A percentile compares a stretch with the other conserved stretches of the same genome.
phyloP scores from a whole-genome alignment of 2,113 vertebrate species.

The Psophia crepitans region DNA sequence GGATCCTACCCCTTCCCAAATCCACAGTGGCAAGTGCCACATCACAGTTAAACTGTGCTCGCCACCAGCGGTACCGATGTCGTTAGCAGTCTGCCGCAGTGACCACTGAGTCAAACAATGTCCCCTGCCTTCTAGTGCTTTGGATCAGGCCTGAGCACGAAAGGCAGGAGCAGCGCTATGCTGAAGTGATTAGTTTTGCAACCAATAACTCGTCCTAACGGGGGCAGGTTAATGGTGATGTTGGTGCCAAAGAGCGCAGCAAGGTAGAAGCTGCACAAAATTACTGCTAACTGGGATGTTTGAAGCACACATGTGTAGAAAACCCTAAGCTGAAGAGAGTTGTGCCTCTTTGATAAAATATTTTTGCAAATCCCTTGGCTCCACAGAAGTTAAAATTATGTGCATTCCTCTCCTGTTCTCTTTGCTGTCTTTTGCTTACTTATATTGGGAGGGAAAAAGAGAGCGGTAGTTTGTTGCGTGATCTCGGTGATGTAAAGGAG shows the following conservation, averaged over 20 bases:
- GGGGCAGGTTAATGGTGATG: background rate
- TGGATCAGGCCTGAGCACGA: background rate
- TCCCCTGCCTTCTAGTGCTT: background rate
- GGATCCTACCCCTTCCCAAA: background rate
- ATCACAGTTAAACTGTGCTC: background rate
- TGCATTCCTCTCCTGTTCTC: background rate
- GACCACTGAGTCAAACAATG: fast-evolving
- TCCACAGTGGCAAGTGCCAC: background rate
- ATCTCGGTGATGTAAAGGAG: background rate
- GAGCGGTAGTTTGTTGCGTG: background rate
- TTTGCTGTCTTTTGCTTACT: background rate
- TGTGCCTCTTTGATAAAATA: background rate
- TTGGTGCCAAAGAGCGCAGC: background rate
- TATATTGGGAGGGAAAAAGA: background rate
- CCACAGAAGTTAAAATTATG: background rate
- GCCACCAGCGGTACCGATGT: background rate
- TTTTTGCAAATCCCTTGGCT: background rate
- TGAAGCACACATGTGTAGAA: background rate
- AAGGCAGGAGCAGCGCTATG: background rate
- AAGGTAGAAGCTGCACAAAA: background rate
- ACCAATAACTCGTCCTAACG: background rate
- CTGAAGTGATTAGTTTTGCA: background rate
- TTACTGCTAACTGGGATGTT: background rate
- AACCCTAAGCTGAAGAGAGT: background rate
- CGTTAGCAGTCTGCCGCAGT: background rate